phyloP scores from a whole-genome alignment of 2,888 invertebrate genomes.

The Linnaemya tessellans region DNA sequence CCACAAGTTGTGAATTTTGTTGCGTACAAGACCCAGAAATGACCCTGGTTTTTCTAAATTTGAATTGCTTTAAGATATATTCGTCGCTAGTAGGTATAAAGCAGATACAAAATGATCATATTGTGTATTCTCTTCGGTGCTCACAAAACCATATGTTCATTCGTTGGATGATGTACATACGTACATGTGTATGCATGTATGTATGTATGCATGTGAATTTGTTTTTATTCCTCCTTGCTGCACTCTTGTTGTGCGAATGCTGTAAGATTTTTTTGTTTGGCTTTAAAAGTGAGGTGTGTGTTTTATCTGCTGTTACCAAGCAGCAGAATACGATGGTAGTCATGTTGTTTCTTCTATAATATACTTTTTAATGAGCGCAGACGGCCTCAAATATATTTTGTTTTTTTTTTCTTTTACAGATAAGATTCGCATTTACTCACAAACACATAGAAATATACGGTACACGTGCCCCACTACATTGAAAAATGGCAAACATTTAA shows the following conservation, averaged over 20 bases:
- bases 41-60: constrained; percentile 82
- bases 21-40: constrained; percentile 67
- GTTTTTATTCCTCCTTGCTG: constrained; percentile 54
- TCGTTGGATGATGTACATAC: constrained; percentile 34
- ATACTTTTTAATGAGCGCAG: constrained; percentile 66
- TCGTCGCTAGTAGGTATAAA: constrained; percentile 40
- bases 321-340: constrained; percentile 66
- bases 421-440: constrained; percentile 72
- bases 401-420: constrained; percentile 46
- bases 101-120: constrained; percentile 56
- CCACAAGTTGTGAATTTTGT: constrained; percentile 40
- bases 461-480: constrained; percentile 83
- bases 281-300: constrained; percentile 66
- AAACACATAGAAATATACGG: constrained; percentile 68
- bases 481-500: constrained; percentile 71
- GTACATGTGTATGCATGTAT: not conserved
- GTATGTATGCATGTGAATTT: not conserved
- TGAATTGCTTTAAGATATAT: constrained; percentile 72
- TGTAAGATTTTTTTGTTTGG: constrained; percentile 66
- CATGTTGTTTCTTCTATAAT: constrained; percentile 52
- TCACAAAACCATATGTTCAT: constrained; percentile 68
- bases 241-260: constrained; percentile 65
- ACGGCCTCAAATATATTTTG: constrained; percentile 62
- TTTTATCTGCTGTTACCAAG: constrained; percentile 73
- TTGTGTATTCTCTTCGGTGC: constrained; percentile 41